phyloP scores from a whole-genome alignment of 2,113 vertebrate species.

The Engystomops pustulosus region DNA sequence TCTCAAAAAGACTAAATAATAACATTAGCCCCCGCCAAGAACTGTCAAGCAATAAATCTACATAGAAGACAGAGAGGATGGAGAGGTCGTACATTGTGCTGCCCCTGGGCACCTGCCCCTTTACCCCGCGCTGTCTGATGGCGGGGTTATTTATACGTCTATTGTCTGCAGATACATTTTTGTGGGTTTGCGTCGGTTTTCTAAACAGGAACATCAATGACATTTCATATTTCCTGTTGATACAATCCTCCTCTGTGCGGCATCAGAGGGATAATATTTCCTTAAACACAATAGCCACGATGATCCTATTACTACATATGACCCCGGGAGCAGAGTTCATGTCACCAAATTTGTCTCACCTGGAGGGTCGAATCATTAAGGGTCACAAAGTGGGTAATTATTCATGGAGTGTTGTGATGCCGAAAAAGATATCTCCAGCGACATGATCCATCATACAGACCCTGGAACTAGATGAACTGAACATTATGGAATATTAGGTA shows the following conservation, averaged over 20 bases:
- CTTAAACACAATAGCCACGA: neutral
- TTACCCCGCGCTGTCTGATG: too few species aligned
- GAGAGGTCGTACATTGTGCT: too few species aligned
- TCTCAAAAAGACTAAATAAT: too few species aligned
- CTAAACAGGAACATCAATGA: slow-evolving; percentile 23
- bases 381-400: neutral
- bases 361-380: neutral
- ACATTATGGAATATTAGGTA: neutral
- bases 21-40: too few species aligned
- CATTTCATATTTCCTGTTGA: slow-evolving; percentile 30
- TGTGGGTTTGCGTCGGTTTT: neutral
- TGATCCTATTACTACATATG: slow-evolving; percentile 1
- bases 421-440: neutral
- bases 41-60: too few species aligned
- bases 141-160: neutral
- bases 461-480: neutral
- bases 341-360: neutral
- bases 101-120: too few species aligned
- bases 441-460: neutral
- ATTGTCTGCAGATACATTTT: neutral
- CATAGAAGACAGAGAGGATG: too few species aligned
- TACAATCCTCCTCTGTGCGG: neutral
- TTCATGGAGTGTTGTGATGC: neutral
- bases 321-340: neutral
- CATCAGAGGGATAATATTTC: neutral